Percentiles rank a stretch among this genome's conserved stretches.
Evolutionary conservation across 2,888 invertebrate genomes (phyloP).

Genomic region (Acholoe squamosa): DNA sequence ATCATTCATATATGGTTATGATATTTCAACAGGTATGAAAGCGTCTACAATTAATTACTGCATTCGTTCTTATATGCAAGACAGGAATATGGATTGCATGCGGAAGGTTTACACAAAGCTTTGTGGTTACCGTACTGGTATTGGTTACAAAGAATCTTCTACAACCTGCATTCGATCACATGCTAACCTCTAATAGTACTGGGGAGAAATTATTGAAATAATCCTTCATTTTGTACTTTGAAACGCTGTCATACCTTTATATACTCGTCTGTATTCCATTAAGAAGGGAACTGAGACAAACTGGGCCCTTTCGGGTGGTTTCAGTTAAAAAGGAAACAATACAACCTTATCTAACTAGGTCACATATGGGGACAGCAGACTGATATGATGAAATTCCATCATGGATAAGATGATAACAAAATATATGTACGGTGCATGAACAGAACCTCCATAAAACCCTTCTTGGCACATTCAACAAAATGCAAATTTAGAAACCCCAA

Average conservation of each 20-base stretch:
- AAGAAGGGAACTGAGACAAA: background rate
- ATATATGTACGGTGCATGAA: conserved; percentile 41
- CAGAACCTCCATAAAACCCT: conserved; percentile 24
- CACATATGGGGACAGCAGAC: conserved; percentile 18
- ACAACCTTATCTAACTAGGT: conserved; percentile 25
- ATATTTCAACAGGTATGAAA: conserved; percentile 38
- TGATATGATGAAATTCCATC: background rate
- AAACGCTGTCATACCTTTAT: background rate
- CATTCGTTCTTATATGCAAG: conserved; percentile 10
- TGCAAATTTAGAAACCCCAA: conserved; percentile 24
- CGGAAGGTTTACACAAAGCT: background rate
- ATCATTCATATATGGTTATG: conserved; percentile 49
- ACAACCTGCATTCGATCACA: background rate
- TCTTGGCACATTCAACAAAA: conserved; percentile 41
- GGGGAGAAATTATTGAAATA: background rate
- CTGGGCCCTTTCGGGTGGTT: background rate
- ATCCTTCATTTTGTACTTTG: background rate
- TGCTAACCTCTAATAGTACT: background rate
- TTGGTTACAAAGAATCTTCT: background rate
- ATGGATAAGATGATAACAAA: conserved; percentile 22
- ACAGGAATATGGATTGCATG: background rate
- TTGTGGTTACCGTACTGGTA: background rate
- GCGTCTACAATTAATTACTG: background rate
- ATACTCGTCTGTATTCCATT: background rate
- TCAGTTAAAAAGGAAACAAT: background rate